Evolutionary conservation across 2,797 vertebrate species (phyloP).

Genomic region (Taeniopygia guttata): DNA sequence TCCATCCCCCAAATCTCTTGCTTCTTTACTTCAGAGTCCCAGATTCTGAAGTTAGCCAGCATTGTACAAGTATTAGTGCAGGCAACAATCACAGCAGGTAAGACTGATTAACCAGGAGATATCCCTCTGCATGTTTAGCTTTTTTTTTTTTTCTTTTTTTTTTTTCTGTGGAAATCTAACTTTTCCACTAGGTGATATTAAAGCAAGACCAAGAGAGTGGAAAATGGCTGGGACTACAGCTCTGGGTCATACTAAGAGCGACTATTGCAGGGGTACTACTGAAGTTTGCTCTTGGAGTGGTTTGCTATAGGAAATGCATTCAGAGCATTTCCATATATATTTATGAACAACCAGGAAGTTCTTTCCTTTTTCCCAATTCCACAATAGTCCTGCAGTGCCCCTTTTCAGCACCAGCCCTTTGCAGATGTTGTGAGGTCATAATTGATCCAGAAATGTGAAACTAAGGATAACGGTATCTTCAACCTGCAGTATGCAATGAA

Average conservation of each 20-base stretch:
- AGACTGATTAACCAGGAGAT: too few species aligned
- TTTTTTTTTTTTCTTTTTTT: too few species aligned
- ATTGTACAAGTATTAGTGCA: too few species aligned
- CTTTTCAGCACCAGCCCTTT: background rate
- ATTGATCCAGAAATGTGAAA: background rate
- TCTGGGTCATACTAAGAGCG: background rate
- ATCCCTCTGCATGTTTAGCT: too few species aligned
- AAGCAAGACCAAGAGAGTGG: background rate
- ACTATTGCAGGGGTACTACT: background rate
- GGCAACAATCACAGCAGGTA: too few species aligned
- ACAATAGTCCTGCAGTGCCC: background rate
- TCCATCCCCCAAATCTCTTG: background rate
- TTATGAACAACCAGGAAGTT: background rate
- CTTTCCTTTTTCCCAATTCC: background rate
- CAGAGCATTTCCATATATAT: background rate
- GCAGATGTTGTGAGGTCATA: background rate
- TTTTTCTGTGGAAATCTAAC: background rate
- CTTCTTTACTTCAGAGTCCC: background rate
- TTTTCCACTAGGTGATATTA: background rate
- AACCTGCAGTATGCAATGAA: background rate
- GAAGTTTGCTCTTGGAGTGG: background rate
- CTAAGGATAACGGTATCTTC: background rate
- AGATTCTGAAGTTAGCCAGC: background rate
- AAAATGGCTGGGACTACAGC: background rate
- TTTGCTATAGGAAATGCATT: background rate